Evolutionary conservation across 2,888 invertebrate genomes (phyloP).

Genomic region (Synergus laeviventris): DNA sequence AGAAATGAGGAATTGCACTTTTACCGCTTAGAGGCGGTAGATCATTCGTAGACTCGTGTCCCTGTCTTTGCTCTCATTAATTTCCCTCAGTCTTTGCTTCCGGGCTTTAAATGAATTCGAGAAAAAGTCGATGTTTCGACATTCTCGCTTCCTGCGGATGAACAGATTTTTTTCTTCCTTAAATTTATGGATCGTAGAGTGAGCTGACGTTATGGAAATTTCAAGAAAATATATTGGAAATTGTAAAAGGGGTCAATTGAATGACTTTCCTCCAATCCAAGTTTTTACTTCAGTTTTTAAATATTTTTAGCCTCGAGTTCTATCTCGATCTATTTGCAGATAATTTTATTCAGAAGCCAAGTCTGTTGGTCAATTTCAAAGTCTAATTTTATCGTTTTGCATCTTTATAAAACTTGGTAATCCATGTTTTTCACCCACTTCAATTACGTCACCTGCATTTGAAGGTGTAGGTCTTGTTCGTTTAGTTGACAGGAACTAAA

Average conservation of each 20-base stretch:
- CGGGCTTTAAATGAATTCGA: background rate
- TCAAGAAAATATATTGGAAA: no score
- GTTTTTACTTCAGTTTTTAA: no score
- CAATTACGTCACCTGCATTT: conserved; percentile 1
- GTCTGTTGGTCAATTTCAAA: no score
- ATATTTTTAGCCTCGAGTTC: no score
- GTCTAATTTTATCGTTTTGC: no score
- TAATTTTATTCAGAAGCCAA: no score
- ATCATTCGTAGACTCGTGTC: background rate
- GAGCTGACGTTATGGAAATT: no score
- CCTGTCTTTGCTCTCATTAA: background rate
- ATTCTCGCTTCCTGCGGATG: background rate
- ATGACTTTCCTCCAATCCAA: no score
- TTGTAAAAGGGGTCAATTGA: no score
- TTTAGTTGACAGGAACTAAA: conserved; percentile 20
- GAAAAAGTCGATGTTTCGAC: background rate
- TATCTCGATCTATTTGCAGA: no score
- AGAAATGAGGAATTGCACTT: conserved; percentile 12
- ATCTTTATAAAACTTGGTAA: no score
- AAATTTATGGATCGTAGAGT: background rate
- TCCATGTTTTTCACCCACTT: conserved; percentile 10
- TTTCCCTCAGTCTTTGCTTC: background rate
- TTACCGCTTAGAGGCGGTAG: background rate
- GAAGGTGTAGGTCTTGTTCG: conserved; percentile 19
- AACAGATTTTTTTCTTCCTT: background rate